Percentiles rank a stretch among this genome's conserved stretches.
phyloP scores from a whole-genome alignment of 2,888 invertebrate species.

The Andricus quercusramuli region DNA sequence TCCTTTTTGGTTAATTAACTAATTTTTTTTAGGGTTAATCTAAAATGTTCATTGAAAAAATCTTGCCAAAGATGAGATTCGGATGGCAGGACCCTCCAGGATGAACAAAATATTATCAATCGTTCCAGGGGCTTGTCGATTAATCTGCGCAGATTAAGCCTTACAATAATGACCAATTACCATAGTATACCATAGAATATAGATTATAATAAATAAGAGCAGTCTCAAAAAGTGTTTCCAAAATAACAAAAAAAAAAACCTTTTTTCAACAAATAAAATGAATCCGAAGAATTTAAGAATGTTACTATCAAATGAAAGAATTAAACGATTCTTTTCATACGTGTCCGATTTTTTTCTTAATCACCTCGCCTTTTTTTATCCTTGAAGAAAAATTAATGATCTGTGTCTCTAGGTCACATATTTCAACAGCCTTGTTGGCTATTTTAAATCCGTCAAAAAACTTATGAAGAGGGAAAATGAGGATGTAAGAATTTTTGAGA shows the following conservation, averaged over 20 bases:
- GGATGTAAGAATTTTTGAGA: neutral
- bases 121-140: neutral
- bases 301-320: neutral
- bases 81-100: constrained; percentile 8
- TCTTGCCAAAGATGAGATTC: constrained; percentile 22
- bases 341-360: neutral
- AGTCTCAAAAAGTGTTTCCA: neutral
- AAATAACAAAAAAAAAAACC: neutral
- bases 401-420: neutral
- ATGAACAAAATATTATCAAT: constrained; percentile 19
- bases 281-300: neutral
- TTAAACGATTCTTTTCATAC: neutral
- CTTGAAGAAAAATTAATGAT: neutral
- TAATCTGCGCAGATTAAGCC: neutral
- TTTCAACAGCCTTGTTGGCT: neutral
- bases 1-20: no score
- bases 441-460: neutral
- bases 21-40: constrained; percentile 11
- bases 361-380: neutral
- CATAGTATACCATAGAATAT: constrained; percentile 12
- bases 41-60: constrained; percentile 21
- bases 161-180: constrained; percentile 31
- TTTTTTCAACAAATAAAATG: neutral
- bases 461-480: neutral
- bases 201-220: neutral